phyloP scores from a whole-genome alignment of 1,140 invertebrate genomes.

The Hylyphantes graminicola region DNA sequence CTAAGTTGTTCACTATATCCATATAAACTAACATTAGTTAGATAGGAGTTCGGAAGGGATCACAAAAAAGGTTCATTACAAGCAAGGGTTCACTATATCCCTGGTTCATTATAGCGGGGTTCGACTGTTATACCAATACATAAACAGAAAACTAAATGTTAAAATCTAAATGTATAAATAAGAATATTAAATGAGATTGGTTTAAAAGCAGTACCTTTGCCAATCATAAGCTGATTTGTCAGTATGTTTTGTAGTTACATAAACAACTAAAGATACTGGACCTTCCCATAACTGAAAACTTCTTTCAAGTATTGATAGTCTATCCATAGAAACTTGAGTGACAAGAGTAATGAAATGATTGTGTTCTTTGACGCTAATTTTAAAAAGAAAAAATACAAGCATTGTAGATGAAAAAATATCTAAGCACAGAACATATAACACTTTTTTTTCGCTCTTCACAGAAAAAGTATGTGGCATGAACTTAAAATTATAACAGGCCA shows the following conservation, averaged over 20 bases:
- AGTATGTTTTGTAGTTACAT: slow-evolving; percentile 60
- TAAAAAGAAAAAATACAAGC: slow-evolving; percentile 7
- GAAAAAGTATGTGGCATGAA: not conserved
- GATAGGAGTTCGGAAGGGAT: too few species aligned
- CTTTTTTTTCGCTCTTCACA: not conserved
- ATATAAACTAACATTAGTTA: too few species aligned
- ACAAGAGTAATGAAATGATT: slow-evolving; percentile 62
- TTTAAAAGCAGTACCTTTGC: slow-evolving; percentile 59
- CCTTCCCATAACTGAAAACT: slow-evolving; percentile 63
- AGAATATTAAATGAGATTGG: too few species aligned
- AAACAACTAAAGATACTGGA: slow-evolving; percentile 64
- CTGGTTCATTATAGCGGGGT: too few species aligned
- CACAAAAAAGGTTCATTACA: too few species aligned
- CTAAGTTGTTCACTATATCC: too few species aligned
- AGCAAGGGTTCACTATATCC: too few species aligned
- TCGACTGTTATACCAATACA: too few species aligned
- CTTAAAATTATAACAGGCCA: not conserved
- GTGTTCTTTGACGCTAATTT: slow-evolving; percentile 30
- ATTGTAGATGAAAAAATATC: not conserved
- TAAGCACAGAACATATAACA: not conserved
- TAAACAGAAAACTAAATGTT: too few species aligned
- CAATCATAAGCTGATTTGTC: slow-evolving; percentile 61
- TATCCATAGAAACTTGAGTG: slow-evolving; percentile 65
- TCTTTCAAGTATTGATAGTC: slow-evolving; percentile 63
- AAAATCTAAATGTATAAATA: too few species aligned